These are phyloP conservation scores for Lacanobia wlatinum DNA, from an alignment of 2,888 invertebrate species.

Conservation along the genomic window DNA sequence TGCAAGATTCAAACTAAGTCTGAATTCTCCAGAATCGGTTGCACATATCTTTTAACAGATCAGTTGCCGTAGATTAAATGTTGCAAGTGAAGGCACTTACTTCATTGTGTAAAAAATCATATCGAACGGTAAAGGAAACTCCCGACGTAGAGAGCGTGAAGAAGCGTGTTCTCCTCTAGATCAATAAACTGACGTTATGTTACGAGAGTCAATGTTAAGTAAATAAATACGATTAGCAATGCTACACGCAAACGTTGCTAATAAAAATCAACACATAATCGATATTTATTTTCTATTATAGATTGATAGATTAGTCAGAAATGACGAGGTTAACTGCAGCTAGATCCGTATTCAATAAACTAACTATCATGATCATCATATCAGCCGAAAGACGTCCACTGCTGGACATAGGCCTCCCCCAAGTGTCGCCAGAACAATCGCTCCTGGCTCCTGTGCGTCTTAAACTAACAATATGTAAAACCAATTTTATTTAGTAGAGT, in stretches of 20 bases:
- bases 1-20: background rate
- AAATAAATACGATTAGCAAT: conserved; percentile 32
- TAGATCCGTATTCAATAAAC: conserved; percentile 5
- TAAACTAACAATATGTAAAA: too few species aligned
- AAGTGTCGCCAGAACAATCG: too few species aligned
- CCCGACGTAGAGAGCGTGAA: conserved; percentile 6
- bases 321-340: background rate
- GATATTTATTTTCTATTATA: background rate
- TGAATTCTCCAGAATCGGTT: background rate
- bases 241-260: conserved; percentile 12
- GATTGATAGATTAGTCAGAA: background rate
- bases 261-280: conserved; percentile 2
- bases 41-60: background rate
- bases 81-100: background rate
- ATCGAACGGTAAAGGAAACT: conserved; percentile 3
- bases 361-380: too few species aligned
- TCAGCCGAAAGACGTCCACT: too few species aligned
- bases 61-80: too few species aligned
- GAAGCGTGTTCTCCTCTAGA: conserved; percentile 7
- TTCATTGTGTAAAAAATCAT: background rate
- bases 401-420: too few species aligned
- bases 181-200: conserved; percentile 28
- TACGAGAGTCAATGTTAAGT: conserved; percentile 23
- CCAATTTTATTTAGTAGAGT: too few species aligned
- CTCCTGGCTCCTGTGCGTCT: too few species aligned